A percentile compares a stretch with the other conserved stretches of the same genome.
Evolutionary conservation across 2,888 invertebrate genomes (phyloP).

Genomic region (Bimastos eiseni): DNA sequence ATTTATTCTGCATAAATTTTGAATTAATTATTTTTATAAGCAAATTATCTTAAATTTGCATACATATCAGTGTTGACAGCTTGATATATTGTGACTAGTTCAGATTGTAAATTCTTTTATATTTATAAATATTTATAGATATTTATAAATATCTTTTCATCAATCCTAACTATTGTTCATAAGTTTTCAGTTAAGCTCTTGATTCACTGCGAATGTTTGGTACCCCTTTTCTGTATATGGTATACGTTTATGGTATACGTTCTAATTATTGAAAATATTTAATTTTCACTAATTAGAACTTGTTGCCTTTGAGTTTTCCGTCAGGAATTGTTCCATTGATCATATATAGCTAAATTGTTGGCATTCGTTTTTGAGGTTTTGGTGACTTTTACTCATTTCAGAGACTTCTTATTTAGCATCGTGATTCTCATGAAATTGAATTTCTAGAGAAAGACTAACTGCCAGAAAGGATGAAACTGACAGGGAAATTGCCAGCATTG

Average conservation of each 20-base stretch:
- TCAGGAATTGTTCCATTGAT: not conserved
- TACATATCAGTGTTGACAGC: too few relatives aligned
- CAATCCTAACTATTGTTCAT: not conserved
- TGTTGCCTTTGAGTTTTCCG: not conserved
- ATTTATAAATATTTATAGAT: not conserved
- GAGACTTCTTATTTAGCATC: not conserved
- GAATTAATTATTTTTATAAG: not conserved
- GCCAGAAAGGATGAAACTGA: not conserved
- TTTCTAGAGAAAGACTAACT: not conserved
- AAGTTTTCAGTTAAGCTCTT: not conserved
- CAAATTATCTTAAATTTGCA: not conserved
- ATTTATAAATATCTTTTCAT: not conserved
- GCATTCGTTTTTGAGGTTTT: not conserved
- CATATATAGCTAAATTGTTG: not conserved
- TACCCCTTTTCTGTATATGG: not conserved
- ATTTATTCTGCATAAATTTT: not conserved
- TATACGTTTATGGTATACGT: not conserved
- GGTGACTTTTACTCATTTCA: not conserved
- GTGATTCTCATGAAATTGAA: not conserved
- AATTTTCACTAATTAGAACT: not conserved
- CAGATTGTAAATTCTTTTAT: not conserved
- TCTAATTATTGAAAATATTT: slow-evolving; percentile 13
- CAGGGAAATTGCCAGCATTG: not conserved
- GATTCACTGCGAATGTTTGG: not conserved
- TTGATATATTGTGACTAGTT: too few relatives aligned